Percentiles rank a stretch among this genome's conserved stretches.
Conservation (phyloP, 2,888 invertebrate genomes). For the Trachelus stipa region DNA sequence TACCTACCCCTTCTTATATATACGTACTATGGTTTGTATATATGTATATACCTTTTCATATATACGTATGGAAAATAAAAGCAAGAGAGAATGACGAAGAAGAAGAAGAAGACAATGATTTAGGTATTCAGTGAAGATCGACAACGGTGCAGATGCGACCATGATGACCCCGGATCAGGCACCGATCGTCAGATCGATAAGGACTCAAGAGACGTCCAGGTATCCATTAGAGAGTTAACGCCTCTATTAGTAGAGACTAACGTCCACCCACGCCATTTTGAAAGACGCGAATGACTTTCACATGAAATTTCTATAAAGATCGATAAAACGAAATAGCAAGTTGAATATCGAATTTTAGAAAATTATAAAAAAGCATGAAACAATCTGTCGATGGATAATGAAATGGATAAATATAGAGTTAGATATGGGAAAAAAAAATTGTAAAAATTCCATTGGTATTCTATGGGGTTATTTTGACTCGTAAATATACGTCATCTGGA, state of each 20-base stretch:
- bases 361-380: neutral
- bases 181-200: slow-evolving; percentile 40
- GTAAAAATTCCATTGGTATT: neutral
- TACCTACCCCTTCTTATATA: neutral
- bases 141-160: slow-evolving; percentile 20
- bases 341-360: neutral
- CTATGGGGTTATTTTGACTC: neutral
- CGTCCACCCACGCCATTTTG: slow-evolving; percentile 32
- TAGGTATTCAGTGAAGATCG: slow-evolving; percentile 24
- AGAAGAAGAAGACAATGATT: slow-evolving; percentile 11
- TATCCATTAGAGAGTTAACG: slow-evolving; percentile 37
- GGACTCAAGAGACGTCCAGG: slow-evolving; percentile 22
- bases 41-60: neutral
- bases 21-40: neutral
- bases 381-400: neutral
- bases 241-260: slow-evolving; percentile 40
- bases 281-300: neutral
- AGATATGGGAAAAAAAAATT: neutral
- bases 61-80: neutral
- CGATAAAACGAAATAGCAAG: neutral
- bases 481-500: neutral
- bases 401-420: neutral
- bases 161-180: slow-evolving; percentile 23
- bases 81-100: neutral
- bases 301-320: neutral